Conservation (phyloP, 2,888 invertebrate species). For the Oxyteleia sp. region DNA sequence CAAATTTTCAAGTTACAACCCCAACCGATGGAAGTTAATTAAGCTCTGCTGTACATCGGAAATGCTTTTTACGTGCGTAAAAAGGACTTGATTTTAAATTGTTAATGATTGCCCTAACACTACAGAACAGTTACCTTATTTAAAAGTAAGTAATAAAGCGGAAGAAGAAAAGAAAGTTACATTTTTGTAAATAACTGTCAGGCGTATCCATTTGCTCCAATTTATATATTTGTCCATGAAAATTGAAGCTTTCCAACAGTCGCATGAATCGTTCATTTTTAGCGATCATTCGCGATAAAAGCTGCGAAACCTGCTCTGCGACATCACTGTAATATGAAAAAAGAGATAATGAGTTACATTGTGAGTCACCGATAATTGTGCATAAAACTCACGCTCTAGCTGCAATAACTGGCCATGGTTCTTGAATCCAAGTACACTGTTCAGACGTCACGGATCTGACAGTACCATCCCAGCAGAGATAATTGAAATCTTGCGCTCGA, state of each 20-base stretch:
- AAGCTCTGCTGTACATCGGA: no score
- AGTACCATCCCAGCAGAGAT: constrained; percentile 93
- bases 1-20: no score
- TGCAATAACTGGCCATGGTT: constrained; percentile 93
- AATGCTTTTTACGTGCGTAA: no score
- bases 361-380: constrained; percentile 24
- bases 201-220: constrained; percentile 89
- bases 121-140: no score
- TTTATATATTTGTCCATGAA: constrained; percentile 78
- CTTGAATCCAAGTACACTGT: constrained; percentile 93
- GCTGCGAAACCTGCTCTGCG: constrained; percentile 88
- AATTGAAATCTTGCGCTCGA: constrained; percentile 89
- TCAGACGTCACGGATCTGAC: constrained; percentile 89
- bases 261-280: constrained; percentile 89
- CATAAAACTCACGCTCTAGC: constrained; percentile 89
- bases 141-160: no score
- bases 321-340: constrained; percentile 83
- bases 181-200: constrained; percentile 90
- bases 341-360: constrained; percentile 1
- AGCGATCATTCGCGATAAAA: constrained; percentile 88
- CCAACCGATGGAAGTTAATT: no score
- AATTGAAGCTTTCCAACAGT: constrained; percentile 90
- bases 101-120: no score
- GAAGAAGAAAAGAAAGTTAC: constrained; percentile 76
- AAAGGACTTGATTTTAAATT: no score